Evolutionary conservation across 2,888 invertebrate species (phyloP).

Genomic region (Bellardia bayeri): DNA sequence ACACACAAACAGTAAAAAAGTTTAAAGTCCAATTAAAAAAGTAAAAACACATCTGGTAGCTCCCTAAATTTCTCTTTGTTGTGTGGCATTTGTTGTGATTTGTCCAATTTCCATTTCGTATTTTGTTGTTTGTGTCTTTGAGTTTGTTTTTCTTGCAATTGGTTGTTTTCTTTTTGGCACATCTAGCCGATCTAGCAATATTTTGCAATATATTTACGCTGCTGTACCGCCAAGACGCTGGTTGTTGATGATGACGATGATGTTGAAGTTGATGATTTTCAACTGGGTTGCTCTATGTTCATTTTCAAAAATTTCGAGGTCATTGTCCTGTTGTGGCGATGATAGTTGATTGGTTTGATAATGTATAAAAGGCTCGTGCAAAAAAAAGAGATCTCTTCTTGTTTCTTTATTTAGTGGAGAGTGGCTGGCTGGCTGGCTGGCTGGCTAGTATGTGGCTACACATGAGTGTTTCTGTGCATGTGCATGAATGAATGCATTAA

Average conservation of each 20-base stretch:
- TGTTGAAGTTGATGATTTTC: slow-evolving; percentile 14
- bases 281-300: slow-evolving; percentile 19
- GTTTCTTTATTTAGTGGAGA: not conserved
- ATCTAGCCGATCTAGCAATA: slow-evolving; percentile 38
- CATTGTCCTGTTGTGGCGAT: slow-evolving; percentile 67
- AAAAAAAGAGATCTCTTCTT: slow-evolving; percentile 38
- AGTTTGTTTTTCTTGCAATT: not conserved
- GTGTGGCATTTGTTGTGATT: not conserved
- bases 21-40: too few species aligned
- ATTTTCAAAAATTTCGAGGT: slow-evolving; percentile 67
- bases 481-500: slow-evolving; percentile 50
- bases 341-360: slow-evolving; percentile 52
- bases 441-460: not conserved
- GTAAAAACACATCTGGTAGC: not conserved
- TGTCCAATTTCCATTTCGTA: not conserved
- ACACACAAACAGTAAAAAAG: too few species aligned
- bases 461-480: not conserved
- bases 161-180: slow-evolving; percentile 1
- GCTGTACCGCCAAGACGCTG: slow-evolving; percentile 20
- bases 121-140: not conserved
- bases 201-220: slow-evolving; percentile 10
- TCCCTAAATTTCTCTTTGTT: slow-evolving; percentile 26
- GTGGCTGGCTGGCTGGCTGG: not conserved
- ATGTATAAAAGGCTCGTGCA: slow-evolving; percentile 59
- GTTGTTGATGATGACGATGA: not conserved